These are phyloP conservation scores for Lissocephala sabroskyi DNA, from an alignment of 2,888 invertebrate genomes.

Conservation along the genomic window DNA sequence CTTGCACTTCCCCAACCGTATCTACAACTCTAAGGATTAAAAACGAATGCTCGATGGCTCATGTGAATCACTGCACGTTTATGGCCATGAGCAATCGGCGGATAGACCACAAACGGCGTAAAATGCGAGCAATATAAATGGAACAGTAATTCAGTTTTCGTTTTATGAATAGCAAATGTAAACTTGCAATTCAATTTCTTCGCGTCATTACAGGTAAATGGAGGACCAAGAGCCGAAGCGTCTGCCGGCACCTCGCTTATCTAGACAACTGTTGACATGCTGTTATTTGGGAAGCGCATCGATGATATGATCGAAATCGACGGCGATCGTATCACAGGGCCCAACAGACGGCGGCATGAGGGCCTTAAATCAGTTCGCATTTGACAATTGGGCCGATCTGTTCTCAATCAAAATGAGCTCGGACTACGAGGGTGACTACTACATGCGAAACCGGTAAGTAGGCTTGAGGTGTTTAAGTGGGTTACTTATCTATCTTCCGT, in stretches of 20 bases:
- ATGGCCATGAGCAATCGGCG: no score
- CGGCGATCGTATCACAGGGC: slow-evolving; percentile 22
- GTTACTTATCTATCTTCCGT: no score
- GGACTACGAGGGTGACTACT: slow-evolving; percentile 48
- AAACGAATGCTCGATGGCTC: no score
- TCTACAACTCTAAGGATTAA: no score
- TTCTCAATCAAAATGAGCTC: slow-evolving; percentile 34
- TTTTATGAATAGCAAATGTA: slow-evolving; percentile 14
- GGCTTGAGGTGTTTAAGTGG: no score
- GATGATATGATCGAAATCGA: neutral
- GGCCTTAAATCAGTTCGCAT: slow-evolving; percentile 34
- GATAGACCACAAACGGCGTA: no score
- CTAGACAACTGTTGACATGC: slow-evolving; percentile 2
- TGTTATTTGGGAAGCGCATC: slow-evolving; percentile 1
- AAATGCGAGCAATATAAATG: no score
- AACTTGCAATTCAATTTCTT: slow-evolving; percentile 4
- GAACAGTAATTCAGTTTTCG: no score
- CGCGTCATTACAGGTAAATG: slow-evolving; percentile 1
- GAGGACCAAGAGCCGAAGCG: neutral
- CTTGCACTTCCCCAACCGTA: no score
- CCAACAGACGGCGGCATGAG: slow-evolving; percentile 21
- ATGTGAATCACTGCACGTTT: no score
- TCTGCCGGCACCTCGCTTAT: slow-evolving; percentile 2
- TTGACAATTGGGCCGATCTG: slow-evolving; percentile 7
- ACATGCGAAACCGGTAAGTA: slow-evolving; percentile 34